Conservation (phyloP, 1,140 invertebrate genomes). For the Neodiprion pinetum region DNA sequence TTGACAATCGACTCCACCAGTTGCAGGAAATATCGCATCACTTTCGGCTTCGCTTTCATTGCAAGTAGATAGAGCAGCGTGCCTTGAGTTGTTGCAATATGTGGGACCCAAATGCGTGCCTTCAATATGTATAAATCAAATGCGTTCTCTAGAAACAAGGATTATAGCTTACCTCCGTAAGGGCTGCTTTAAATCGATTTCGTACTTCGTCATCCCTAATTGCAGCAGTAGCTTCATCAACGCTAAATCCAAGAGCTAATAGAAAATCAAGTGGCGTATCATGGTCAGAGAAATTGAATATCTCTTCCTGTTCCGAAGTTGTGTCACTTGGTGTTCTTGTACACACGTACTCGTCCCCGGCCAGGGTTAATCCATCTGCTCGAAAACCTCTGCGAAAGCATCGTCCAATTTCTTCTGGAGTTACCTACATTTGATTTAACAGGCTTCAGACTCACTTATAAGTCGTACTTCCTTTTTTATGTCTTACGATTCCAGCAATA, state of each 20-base stretch:
- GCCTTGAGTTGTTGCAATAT: slow-evolving; percentile 35
- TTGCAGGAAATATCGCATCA: slow-evolving; percentile 39
- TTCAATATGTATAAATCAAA: slow-evolving; percentile 9
- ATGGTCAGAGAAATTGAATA: slow-evolving; percentile 34
- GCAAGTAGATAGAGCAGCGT: slow-evolving; percentile 35
- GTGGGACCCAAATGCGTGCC: slow-evolving; percentile 34
- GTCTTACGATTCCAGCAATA: slow-evolving; percentile 5
- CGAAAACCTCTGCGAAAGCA: slow-evolving; percentile 38
- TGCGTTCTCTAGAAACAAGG: not conserved
- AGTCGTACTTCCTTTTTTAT: not conserved
- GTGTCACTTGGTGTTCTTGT: slow-evolving; percentile 23
- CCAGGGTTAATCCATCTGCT: slow-evolving; percentile 33
- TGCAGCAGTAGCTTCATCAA: slow-evolving; percentile 38
- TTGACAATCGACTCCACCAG: slow-evolving; percentile 39
- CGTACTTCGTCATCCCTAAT: slow-evolving; percentile 37
- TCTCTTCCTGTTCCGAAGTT: slow-evolving; percentile 21
- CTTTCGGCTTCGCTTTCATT: slow-evolving; percentile 33
- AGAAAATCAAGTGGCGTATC: slow-evolving; percentile 36
- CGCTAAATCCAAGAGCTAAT: slow-evolving; percentile 34
- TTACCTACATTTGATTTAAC: not conserved
- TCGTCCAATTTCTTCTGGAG: slow-evolving; percentile 32
- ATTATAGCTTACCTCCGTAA: slow-evolving; percentile 32
- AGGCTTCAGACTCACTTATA: not conserved
- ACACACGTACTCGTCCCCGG: slow-evolving; percentile 34
- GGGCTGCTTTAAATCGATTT: slow-evolving; percentile 33